These are phyloP conservation scores for Pristionchus mayeri DNA, from an alignment of 2,888 invertebrate genomes.

Conservation along the genomic window DNA sequence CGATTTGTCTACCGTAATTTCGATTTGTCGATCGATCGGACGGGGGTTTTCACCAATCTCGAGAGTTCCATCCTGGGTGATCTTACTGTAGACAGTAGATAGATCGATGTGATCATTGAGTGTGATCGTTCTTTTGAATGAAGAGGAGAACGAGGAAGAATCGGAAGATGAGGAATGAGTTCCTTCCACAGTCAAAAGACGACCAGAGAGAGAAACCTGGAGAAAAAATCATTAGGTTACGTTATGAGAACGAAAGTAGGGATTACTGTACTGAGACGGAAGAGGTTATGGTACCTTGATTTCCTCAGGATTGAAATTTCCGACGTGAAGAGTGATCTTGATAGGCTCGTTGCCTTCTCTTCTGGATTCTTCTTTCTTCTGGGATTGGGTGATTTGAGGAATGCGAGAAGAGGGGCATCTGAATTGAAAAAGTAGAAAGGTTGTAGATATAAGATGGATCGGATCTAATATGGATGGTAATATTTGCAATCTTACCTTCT, in stretches of 20 bases:
- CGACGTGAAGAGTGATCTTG: constrained; percentile 33
- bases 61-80: constrained; percentile 31
- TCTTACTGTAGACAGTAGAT: constrained; percentile 23
- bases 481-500: not conserved
- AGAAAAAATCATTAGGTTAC: not conserved
- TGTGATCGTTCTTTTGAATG: constrained; percentile 40
- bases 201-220: constrained; percentile 45
- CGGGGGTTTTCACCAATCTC: constrained; percentile 43
- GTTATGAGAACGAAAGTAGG: not conserved
- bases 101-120: constrained; percentile 33
- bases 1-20: constrained; percentile 47
- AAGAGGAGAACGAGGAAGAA: constrained; percentile 44
- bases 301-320: constrained; percentile 49
- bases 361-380: not conserved
- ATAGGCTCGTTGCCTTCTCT: not conserved
- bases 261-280: not conserved
- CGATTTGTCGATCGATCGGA: constrained; percentile 33
- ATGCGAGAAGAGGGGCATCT: not conserved
- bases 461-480: not conserved
- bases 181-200: constrained; percentile 23
- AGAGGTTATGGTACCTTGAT: constrained; percentile 32
- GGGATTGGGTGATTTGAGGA: not conserved
- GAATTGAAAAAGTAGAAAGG: not conserved
- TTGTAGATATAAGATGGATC: too few relatives aligned
- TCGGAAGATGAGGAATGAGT: constrained; percentile 4